Evolutionary conservation across 2,888 invertebrate genomes (phyloP), one percentile per base, ranked within the genome.

Genomic region (Homarus gammarus): DNA sequence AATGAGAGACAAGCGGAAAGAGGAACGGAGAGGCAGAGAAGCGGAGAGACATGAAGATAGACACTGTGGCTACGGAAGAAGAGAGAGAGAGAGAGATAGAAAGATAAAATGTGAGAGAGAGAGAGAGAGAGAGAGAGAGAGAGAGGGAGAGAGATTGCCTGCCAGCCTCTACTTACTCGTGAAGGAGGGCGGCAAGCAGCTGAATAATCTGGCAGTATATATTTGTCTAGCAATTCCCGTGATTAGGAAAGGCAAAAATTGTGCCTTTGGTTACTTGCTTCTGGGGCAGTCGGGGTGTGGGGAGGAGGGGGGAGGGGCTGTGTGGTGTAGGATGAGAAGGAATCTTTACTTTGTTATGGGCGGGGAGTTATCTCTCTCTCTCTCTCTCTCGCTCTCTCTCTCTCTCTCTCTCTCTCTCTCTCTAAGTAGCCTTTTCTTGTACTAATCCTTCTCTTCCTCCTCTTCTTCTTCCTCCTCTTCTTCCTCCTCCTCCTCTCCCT

Each of bases 171-270:
- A n/a, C n/a, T n/a, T n/a, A n/a, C n/a, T n/a, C n/a, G n/a, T n/a
- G 64, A n/a, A 27, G 0, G 64, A 64, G 56, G 18, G 18, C 3
- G 22, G 56, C 64, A 64, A 27, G 64, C 27, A 64, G 64, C 64
- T 64, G 64, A 64, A 27, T 64, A 64, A 64, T 64, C 64, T 64
- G 64, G 64, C 64, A n/a, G 64, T 64, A 27, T 64, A 64, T 64
- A 64, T 64, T 64, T 64, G 27, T 64, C 64, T 64, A 27, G 64
- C 64, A 64, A 64, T 64, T 27, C 64, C 64, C 64, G 6, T 64
- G 64, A 64, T 64, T n/a, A 64, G 64, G 64, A 64, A 64, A 22
- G 27, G 64, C 27, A 64, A n/a, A 27, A 64, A 27, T 27, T 64
- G 6, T 15, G 56, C 10, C 64, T 64, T 64, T 64, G 27, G n/a